phyloP scores from a whole-genome alignment of 2,797 vertebrate species.

The Lutjanus argentimaculatus region DNA sequence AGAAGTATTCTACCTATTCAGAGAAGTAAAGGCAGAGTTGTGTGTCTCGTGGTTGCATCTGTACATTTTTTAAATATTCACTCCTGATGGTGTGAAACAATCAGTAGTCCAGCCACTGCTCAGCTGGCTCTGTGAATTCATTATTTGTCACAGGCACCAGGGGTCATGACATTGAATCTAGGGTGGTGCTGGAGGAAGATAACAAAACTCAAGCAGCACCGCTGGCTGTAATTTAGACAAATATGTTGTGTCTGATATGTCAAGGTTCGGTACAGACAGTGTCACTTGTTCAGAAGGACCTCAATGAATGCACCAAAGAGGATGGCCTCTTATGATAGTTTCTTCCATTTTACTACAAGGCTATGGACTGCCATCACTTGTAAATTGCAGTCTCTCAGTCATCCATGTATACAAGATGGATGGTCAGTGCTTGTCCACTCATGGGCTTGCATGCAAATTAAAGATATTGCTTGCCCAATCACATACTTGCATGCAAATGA shows the following conservation, averaged over 20 bases:
- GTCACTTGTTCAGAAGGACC: slow-evolving; percentile 44
- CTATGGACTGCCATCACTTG: slow-evolving; percentile 27
- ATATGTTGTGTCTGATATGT: slow-evolving; percentile 61
- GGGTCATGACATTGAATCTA: slow-evolving; percentile 72
- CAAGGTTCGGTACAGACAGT: slow-evolving; percentile 36
- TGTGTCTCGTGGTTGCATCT: not conserved
- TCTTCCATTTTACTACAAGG: slow-evolving; percentile 12
- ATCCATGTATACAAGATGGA: slow-evolving; percentile 54
- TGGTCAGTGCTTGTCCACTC: slow-evolving; percentile 19
- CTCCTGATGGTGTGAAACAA: slow-evolving; percentile 33
- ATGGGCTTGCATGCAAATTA: slow-evolving; percentile 60
- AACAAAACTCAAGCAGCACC: slow-evolving; percentile 47
- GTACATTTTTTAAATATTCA: slow-evolving; percentile 19
- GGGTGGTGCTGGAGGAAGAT: slow-evolving; percentile 59
- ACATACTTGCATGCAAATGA: slow-evolving; percentile 44
- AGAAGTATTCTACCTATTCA: not conserved
- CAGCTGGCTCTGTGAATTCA: slow-evolving; percentile 64
- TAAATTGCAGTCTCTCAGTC: slow-evolving; percentile 25
- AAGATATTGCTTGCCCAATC: slow-evolving; percentile 22
- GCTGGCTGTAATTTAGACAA: slow-evolving; percentile 73
- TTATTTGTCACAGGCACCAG: slow-evolving; percentile 60
- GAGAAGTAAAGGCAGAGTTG: slow-evolving; percentile 7
- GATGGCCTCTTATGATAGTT: not conserved
- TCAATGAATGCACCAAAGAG: slow-evolving; percentile 4
- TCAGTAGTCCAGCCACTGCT: slow-evolving; percentile 65